These are phyloP conservation scores for Ctenomys sociabilis DNA, from an alignment of 2,113 vertebrate species.

Conservation along the genomic window DNA sequence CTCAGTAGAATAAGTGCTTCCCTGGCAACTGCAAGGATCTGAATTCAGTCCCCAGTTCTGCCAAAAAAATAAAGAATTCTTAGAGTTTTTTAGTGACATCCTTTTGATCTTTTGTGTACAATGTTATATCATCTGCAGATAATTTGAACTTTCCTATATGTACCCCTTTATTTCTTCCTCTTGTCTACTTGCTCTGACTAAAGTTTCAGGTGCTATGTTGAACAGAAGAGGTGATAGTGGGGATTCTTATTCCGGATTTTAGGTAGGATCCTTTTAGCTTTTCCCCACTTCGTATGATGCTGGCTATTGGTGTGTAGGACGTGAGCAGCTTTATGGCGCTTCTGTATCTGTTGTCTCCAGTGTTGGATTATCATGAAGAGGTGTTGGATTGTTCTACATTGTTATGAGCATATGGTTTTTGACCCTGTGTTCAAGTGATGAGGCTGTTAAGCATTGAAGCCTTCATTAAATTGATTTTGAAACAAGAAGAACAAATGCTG, in stretches of 20 bases:
- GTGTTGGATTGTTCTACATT: background rate
- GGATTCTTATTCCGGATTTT: background rate
- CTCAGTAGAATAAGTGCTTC: no score
- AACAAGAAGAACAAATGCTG: background rate
- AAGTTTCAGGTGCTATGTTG: background rate
- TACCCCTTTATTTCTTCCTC: background rate
- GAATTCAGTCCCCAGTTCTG: no score
- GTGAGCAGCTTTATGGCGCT: background rate
- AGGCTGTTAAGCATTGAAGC: background rate
- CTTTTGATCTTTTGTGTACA: background rate
- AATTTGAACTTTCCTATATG: background rate
- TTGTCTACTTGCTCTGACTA: background rate
- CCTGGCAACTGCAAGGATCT: no score
- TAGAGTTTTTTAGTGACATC: background rate
- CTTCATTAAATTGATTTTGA: background rate
- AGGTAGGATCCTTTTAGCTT: background rate
- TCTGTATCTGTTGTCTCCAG: background rate
- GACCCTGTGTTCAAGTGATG: background rate
- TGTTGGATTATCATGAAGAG: background rate
- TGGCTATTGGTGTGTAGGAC: background rate
- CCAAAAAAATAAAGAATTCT: no score
- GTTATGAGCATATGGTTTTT: background rate
- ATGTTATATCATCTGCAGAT: background rate
- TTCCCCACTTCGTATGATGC: background rate
- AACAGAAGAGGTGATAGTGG: background rate